Evolutionary conservation across 2,113 vertebrate species (phyloP).

Genomic region (Gorsachius goisagi): DNA sequence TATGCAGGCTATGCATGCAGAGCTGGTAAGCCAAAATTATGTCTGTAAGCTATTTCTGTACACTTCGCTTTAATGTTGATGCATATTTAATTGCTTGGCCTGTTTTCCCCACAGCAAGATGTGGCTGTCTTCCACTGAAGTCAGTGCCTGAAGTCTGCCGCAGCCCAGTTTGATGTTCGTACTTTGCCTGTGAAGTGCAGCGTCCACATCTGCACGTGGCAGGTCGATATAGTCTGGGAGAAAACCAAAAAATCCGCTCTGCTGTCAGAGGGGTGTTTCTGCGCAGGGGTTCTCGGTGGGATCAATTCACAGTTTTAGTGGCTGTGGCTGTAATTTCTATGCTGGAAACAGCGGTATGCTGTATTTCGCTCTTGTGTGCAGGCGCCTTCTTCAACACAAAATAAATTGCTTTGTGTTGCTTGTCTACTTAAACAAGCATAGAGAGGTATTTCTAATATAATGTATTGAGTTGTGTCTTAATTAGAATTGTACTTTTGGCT

Average conservation of each 20-base stretch:
- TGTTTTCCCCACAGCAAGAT: conserved; percentile 51
- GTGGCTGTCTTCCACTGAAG: conserved; percentile 33
- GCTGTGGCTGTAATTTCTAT: background rate
- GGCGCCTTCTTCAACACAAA: background rate
- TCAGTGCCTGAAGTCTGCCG: background rate
- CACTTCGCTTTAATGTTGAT: conserved; percentile 50
- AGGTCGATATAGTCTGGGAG: background rate
- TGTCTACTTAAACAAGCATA: background rate
- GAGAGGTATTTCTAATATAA: background rate
- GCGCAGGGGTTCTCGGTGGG: background rate
- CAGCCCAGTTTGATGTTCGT: conserved; percentile 9
- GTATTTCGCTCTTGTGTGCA: background rate
- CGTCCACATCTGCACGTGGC: background rate
- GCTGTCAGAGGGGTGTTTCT: background rate
- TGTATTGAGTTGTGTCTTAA: background rate
- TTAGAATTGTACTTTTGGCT: background rate
- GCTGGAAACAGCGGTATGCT: background rate
- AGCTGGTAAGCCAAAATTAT: conserved; percentile 25
- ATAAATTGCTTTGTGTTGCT: background rate
- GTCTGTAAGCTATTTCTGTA: conserved; percentile 52
- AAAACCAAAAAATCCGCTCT: background rate
- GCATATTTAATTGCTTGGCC: conserved; percentile 64
- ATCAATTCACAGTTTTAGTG: background rate
- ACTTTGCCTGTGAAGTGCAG: background rate
- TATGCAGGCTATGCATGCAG: background rate